Evolutionary conservation across 2,113 vertebrate species (phyloP).

Genomic region (Plecotus auritus): DNA sequence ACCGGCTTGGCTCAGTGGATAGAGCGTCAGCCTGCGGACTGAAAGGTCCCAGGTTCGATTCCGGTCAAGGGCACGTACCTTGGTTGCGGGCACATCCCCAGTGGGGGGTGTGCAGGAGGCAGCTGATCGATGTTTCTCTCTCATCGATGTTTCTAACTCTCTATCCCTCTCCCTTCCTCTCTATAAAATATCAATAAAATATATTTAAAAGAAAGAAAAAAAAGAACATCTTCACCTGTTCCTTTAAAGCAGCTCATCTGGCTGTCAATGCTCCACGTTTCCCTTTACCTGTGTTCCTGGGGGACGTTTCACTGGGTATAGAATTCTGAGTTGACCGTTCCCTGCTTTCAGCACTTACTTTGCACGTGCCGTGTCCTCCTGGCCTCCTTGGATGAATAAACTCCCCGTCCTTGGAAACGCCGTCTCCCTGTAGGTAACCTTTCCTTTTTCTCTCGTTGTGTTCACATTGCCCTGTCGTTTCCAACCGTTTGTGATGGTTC

Average conservation of each 20-base stretch:
- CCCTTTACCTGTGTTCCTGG: neutral
- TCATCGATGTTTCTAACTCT: too few relatives aligned
- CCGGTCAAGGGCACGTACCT: too few relatives aligned
- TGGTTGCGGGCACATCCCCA: too few relatives aligned
- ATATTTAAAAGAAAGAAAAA: too few relatives aligned
- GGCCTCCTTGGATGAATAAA: neutral
- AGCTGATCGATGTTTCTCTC: too few relatives aligned
- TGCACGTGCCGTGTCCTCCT: neutral
- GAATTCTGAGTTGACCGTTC: neutral
- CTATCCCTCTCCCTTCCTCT: too few relatives aligned
- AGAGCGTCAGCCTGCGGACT: too few relatives aligned
- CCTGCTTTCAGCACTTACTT: neutral
- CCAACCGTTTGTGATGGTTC: neutral
- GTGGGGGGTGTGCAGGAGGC: too few relatives aligned
- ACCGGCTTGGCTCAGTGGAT: too few relatives aligned
- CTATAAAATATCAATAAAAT: too few relatives aligned
- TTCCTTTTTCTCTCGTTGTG: neutral
- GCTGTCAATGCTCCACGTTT: neutral
- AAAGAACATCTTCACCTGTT: neutral
- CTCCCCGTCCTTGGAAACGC: neutral
- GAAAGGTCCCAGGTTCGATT: too few relatives aligned
- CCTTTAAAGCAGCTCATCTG: neutral
- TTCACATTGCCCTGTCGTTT: neutral
- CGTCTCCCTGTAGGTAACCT: neutral
- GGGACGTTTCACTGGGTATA: neutral